Evolutionary conservation across 1,140 invertebrate species (phyloP), one percentile per base, ranked within the genome.

Genomic region (Dinoponera quadriceps): DNA sequence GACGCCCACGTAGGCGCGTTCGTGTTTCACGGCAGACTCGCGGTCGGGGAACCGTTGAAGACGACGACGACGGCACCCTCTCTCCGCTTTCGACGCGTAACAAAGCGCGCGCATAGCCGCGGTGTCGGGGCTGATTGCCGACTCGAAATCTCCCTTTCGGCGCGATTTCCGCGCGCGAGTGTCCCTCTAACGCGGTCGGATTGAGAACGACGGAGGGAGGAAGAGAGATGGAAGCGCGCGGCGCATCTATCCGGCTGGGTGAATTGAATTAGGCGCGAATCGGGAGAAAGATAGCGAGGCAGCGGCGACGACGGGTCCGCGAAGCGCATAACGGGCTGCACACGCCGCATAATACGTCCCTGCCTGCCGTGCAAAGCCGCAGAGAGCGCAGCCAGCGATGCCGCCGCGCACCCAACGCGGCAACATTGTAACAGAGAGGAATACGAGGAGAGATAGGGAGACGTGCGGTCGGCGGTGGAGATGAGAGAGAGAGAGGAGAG

Each of bases 371-470:
- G 75, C 51, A 29, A 82, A 85, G 77, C 62, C 74, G 78, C 86
- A 62, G 83, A 83, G 82, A 59, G 60, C 62, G 80, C 86, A 73
- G 51, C 86, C 65, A 57, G 75, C 75, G 65, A 80, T 11, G 72
- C 11, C 83, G 87, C 83, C 57, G 78, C 57, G 66, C 73, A 75
- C 68, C 85, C 85, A 85, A 89, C 86, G 87, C 90, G 90, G 91
- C 91, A 92, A 92, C 91, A 91, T 91, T 92, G 91, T 91, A 91
- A 83, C 75, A 68, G 82, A 83, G 72, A 63, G 72, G 81, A 83
- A 71, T 74, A 84, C 77, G 55, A 48, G 85, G 74, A 63, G 75
- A 87, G 84, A 88, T 83, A 89, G 73, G 60, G 73, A 74, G 80
- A 84, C 27, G 57, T n/a, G 74, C 48, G 38, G 38, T 44, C 38